Percentiles rank a stretch among this genome's conserved stretches.
Evolutionary conservation across 2,797 vertebrate species (phyloP).

Genomic region (Lepilemur ruficaudatus): DNA sequence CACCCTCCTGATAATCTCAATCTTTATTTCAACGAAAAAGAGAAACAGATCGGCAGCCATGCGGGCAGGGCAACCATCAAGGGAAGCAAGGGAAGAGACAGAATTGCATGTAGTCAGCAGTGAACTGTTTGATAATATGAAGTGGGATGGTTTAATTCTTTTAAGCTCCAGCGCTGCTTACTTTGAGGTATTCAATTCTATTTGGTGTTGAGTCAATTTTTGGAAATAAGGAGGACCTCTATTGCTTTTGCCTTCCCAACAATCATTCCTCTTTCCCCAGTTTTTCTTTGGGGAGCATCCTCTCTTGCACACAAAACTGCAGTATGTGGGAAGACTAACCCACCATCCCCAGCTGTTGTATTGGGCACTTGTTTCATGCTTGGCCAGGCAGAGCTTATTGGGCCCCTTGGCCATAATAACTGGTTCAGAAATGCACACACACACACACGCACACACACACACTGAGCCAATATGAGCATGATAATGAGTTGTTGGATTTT

Average conservation of each 20-base stretch:
- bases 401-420: neutral
- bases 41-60: neutral
- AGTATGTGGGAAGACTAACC: neutral
- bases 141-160: neutral
- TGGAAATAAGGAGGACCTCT: neutral
- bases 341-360: neutral
- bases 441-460: neutral
- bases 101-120: neutral
- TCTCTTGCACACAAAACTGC: neutral
- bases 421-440: neutral
- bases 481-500: neutral
- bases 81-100: neutral
- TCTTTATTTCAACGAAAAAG: neutral
- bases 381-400: neutral
- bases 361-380: too few relatives aligned
- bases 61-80: fast-evolving
- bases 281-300: neutral
- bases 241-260: neutral
- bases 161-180: neutral
- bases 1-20: neutral
- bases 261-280: neutral
- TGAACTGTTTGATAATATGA: neutral
- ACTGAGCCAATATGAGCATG: neutral
- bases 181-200: neutral
- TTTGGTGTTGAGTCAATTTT: neutral